These are phyloP conservation scores for Rhagium mordax DNA, from an alignment of 2,888 invertebrate species.

Conservation along the genomic window DNA sequence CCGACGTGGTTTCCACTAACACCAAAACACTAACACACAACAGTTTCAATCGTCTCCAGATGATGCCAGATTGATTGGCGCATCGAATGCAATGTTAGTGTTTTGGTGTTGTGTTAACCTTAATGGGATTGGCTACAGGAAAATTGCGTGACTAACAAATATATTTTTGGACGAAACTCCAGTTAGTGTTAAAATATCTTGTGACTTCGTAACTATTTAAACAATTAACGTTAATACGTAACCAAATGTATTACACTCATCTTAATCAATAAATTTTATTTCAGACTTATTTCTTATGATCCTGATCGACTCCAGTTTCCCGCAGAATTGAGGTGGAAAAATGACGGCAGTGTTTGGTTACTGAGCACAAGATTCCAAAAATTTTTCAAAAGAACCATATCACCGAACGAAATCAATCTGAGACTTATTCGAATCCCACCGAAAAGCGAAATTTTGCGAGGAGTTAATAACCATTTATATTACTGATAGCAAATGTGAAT, in stretches of 20 bases:
- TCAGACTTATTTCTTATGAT: slow-evolving; percentile 81
- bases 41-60: no score
- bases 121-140: no score
- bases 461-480: slow-evolving; percentile 48
- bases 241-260: no score
- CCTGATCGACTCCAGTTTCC: slow-evolving; percentile 83
- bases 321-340: slow-evolving; percentile 81
- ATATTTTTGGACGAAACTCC: no score
- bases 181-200: no score
- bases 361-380: slow-evolving; percentile 86
- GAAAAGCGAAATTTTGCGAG: slow-evolving; percentile 21
- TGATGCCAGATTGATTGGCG: no score
- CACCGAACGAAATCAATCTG: slow-evolving; percentile 80
- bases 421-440: slow-evolving; percentile 76
- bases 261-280: slow-evolving; percentile 4
- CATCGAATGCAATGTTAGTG: no score
- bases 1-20: no score
- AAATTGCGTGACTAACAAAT: no score
- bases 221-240: slow-evolving; percentile 30
- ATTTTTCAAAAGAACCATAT: slow-evolving; percentile 81
- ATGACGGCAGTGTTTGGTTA: slow-evolving; percentile 82
- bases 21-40: no score
- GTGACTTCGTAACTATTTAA: no score
- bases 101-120: no score
- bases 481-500: background rate